Evolutionary conservation across 2,113 vertebrate genomes (phyloP), one percentile per base, ranked within the genome.

Genomic region (Enhydra lutris): DNA sequence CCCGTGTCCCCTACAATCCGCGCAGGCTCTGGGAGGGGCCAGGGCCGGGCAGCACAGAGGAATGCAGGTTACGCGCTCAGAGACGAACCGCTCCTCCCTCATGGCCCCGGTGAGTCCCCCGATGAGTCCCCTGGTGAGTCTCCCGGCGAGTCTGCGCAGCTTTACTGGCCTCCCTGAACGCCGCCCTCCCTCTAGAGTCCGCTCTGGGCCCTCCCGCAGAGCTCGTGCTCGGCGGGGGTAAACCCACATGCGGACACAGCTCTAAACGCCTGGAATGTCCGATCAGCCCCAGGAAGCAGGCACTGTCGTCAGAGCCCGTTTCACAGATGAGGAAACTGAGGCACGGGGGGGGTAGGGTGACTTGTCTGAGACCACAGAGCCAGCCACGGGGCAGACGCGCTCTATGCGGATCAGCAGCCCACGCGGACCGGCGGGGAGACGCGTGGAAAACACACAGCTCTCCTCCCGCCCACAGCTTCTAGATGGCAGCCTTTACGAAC

Each of bases 361-460:
- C 84, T 50, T 14, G 50, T 21, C 78, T 12, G 14, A 61, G 59
- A 15, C 29, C 36, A 71, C 74, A 73, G 15, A 47, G 59, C 26
- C 3, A 1, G 26, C 11, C 11, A 12, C 15, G 12, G 12, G 31
- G 52, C 29, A 50, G 39, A 42, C 45, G 7, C 15, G 14, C n/a
- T 89, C 36, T 2, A 21, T 12, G 13, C 20, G 17, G 15, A 8
- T 18, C 26, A 45, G 20, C 5, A 31, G 36, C 67, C n/a, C 7
- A 1, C 3, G 6, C 63, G 6, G 17, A 8, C 29, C 12, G 34
- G 18, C 4, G 0, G 47, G 73, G 31, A 73, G 36, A 39, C 21
- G 0, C 8, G 0, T 0, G 7, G 45, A 69, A n/a, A 14, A 20
- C 29, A 36, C 24, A n/a, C 0, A 21, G 39, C 45, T 12, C 34